A percentile compares a stretch with the other conserved stretches of the same genome.
These are phyloP conservation scores for Acanthopleura granulata DNA, from an alignment of 2,888 invertebrate species.

Conservation along the genomic window DNA sequence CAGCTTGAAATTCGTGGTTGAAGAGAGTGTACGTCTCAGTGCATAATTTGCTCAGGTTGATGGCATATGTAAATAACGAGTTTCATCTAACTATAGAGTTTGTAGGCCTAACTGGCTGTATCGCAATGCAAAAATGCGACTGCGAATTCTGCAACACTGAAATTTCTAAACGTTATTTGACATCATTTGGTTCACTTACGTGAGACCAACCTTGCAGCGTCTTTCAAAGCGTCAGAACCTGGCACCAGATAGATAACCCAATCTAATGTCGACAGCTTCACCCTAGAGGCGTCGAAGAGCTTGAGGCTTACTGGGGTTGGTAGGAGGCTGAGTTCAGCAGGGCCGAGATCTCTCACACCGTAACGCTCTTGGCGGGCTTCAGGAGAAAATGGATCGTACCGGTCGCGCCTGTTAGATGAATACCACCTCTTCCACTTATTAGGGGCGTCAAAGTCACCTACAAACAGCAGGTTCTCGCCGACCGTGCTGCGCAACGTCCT, in stretches of 20 bases:
- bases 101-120: too few species aligned
- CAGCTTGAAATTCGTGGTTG: too few species aligned
- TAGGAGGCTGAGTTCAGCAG: neutral
- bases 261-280: neutral
- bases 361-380: neutral
- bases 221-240: too few species aligned
- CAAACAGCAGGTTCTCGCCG: conserved; percentile 27
- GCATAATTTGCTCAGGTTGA: too few species aligned
- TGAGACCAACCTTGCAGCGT: too few species aligned
- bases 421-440: conserved; percentile 41
- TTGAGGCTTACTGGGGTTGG: neutral
- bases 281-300: neutral
- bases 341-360: neutral
- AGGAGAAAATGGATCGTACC: neutral
- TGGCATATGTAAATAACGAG: too few species aligned
- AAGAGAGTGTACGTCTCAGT: too few species aligned
- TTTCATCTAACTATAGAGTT: too few species aligned
- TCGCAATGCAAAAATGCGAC: too few species aligned
- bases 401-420: neutral
- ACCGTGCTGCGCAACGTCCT: conserved; percentile 25
- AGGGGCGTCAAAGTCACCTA: conserved; percentile 32
- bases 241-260: neutral
- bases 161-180: too few species aligned
- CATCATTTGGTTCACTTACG: too few species aligned
- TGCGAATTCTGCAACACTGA: too few species aligned